Evolutionary conservation across 2,888 invertebrate species (phyloP).

Genomic region (Apamea epomidion): DNA sequence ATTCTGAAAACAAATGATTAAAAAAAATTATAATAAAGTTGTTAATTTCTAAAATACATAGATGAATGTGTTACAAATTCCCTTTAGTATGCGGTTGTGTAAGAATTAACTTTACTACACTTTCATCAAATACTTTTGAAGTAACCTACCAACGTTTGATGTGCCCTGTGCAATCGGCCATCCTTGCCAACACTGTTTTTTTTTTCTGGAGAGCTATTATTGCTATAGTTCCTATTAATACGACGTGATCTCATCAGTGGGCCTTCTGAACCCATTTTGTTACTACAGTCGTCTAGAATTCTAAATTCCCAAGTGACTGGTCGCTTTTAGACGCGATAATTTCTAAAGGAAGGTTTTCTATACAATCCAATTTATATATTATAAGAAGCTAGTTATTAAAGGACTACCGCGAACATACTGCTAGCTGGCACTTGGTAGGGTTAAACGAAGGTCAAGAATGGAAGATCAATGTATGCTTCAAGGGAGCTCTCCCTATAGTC

Average conservation of each 20-base stretch:
- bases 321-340: conserved; percentile 25
- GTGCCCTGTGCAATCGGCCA: background rate
- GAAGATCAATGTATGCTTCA: background rate
- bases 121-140: background rate
- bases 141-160: background rate
- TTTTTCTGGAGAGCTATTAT: background rate
- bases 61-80: no score
- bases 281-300: background rate
- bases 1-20: no score
- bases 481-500: background rate
- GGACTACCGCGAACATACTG: background rate
- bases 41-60: no score
- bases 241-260: background rate
- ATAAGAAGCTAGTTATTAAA: background rate
- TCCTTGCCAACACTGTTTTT: background rate
- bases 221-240: background rate
- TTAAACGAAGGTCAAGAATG: background rate
- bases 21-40: no score
- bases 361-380: conserved; percentile 15
- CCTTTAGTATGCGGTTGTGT: no score
- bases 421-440: no score
- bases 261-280: background rate
- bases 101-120: no score
- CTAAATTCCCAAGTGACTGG: conserved; percentile 4
- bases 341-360: conserved; percentile 13